Evolutionary conservation across 2,113 vertebrate species (phyloP), one percentile per base, ranked within the genome.

Genomic region (Neopipo cinnamomea): DNA sequence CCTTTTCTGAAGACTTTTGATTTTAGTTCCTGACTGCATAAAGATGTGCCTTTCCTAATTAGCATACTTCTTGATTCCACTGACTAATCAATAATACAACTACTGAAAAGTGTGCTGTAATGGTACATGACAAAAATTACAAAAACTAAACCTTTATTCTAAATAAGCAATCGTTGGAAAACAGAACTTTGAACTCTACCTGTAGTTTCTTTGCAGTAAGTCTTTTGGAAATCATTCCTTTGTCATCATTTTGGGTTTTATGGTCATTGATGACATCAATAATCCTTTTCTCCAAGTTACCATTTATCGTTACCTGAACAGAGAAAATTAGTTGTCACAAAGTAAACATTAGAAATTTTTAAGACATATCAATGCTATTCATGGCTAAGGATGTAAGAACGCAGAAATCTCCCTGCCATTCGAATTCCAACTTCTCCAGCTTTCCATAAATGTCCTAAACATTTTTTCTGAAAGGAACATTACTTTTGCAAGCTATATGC

Each of bases 161-260:
- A 73, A 80, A 63, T 52, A 30, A 68, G 31, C 7, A 50, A 19
- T 2, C 5, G 10, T 30, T 0, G 1, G n/a, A 88, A 59, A 63
- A 55, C 3, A 80, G 13, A 35, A 55, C 44, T 92, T 75, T 46
- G n/a, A 80, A 94, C 23, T 74, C n/a, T 93, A 99, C 99, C 99
- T 99, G 98, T 85, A 99, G 94, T 91, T 99, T 99, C 96, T 99
- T 99, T 93, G 97, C 98, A 68, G 99, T 99, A 61, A 99, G 98
- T 97, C 99, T 98, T 95, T 97, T 98, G 42, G 99, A 99, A 97
- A 99, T 98, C 9, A 98, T 97, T 72, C 98, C 99, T 91, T 98
- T 98, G 92, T 99, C 98, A 16, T 98, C 97, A 96, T 98, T 98
- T 96, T 99, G 98, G 37, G 98, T 98, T 93, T 98, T 98, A 97